These are phyloP conservation scores for Coendou prehensilis DNA, from an alignment of 2,797 vertebrate species.

Conservation along the genomic window DNA sequence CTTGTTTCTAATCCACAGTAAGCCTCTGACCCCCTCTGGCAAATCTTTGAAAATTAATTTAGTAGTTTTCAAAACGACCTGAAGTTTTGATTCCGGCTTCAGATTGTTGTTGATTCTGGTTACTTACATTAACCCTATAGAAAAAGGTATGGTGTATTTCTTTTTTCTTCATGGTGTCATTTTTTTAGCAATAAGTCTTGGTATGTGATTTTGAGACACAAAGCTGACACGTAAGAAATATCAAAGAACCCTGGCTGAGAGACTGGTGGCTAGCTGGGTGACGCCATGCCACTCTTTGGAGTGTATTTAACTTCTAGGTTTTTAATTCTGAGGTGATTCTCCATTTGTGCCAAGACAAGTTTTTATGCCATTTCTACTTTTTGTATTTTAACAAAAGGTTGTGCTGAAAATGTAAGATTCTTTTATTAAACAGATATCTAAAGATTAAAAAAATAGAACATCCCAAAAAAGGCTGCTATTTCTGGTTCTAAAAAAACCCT, in stretches of 20 bases:
- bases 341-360: not conserved
- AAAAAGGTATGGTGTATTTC: not conserved
- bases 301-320: not conserved
- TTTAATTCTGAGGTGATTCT: not conserved
- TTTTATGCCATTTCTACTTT: not conserved
- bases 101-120: not conserved
- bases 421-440: not conserved
- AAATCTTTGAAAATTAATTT: not conserved
- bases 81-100: not conserved
- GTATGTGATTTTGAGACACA: not conserved
- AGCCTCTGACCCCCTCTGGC: not conserved
- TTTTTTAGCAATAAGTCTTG: not conserved
- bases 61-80: constrained; percentile 5
- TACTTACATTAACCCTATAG: not conserved
- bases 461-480: not conserved
- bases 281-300: not conserved
- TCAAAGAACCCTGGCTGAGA: not conserved
- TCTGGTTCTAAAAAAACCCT: not conserved
- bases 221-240: not conserved
- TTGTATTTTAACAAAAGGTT: not conserved
- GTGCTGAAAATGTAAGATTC: not conserved
- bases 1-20: not conserved
- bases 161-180: not conserved
- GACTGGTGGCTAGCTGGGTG: not conserved
- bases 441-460: not conserved